phyloP scores from a whole-genome alignment of 2,888 invertebrate genomes.

The Melanotus villosus region DNA sequence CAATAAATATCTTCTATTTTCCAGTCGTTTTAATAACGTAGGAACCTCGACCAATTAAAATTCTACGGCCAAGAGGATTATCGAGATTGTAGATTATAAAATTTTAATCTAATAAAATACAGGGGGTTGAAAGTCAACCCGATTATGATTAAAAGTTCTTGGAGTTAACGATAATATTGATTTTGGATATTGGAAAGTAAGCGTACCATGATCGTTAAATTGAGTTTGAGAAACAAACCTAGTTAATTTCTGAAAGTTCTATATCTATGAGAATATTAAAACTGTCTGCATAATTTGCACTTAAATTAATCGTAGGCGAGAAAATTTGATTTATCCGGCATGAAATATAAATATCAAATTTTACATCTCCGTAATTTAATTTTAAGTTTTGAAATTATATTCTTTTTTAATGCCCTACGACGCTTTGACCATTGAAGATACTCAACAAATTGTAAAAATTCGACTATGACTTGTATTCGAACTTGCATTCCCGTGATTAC shows the following conservation, averaged over 20 bases:
- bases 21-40: not conserved
- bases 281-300: too few relatives aligned
- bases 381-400: too few relatives aligned
- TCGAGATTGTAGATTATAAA: constrained; percentile 7
- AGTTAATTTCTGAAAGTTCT: not conserved
- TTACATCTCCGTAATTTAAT: too few relatives aligned
- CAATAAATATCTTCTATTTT: not conserved
- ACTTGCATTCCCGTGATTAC: too few relatives aligned
- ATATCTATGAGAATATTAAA: too few relatives aligned
- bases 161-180: not conserved
- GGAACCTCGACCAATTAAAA: not conserved
- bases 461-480: too few relatives aligned
- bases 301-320: too few relatives aligned
- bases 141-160: constrained; percentile 11
- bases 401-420: too few relatives aligned
- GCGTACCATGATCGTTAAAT: not conserved
- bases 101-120: constrained; percentile 13
- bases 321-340: too few relatives aligned
- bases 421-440: too few relatives aligned
- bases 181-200: not conserved
- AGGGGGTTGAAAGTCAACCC: not conserved
- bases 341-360: too few relatives aligned
- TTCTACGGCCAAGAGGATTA: not conserved
- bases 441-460: too few relatives aligned
- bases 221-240: not conserved